Conservation (phyloP, 1,140 invertebrate species). For the Mylabris phalerata region DNA sequence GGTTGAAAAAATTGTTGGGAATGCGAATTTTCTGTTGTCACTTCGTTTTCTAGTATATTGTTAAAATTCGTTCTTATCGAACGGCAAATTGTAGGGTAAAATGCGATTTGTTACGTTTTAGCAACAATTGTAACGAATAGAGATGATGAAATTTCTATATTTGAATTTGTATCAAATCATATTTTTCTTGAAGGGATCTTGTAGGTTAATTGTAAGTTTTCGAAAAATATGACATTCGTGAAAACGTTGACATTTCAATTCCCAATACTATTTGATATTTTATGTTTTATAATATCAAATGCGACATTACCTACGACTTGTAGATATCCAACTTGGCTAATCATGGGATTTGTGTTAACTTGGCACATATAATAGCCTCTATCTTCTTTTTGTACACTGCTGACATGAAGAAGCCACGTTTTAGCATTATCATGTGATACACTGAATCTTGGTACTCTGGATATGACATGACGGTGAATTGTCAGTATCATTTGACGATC, state of each 20-base stretch:
- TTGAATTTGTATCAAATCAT: not conserved
- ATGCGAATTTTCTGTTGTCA: too few species aligned
- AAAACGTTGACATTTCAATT: not conserved
- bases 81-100: too few species aligned
- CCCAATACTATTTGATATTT: too few species aligned
- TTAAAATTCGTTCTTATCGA: too few species aligned
- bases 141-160: too few species aligned
- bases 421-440: conserved; percentile 87
- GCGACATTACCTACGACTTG: conserved; percentile 82
- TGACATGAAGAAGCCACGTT: conserved; percentile 84
- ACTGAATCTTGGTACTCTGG: conserved; percentile 76
- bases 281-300: too few species aligned
- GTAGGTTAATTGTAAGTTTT: too few species aligned
- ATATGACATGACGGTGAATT: conserved; percentile 85
- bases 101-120: too few species aligned
- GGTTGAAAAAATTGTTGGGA: too few species aligned
- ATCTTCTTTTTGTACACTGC: conserved; percentile 80
- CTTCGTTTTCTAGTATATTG: too few species aligned
- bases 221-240: not conserved
- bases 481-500: conserved; percentile 90
- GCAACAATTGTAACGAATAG: too few species aligned
- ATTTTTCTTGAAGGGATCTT: not conserved
- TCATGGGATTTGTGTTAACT: conserved; percentile 95
- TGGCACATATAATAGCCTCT: conserved; percentile 88
- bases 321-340: conserved; percentile 86